Evolutionary conservation across 2,888 invertebrate species (phyloP), one percentile per base, ranked within the genome.

Genomic region (Leucophora obtusa): DNA sequence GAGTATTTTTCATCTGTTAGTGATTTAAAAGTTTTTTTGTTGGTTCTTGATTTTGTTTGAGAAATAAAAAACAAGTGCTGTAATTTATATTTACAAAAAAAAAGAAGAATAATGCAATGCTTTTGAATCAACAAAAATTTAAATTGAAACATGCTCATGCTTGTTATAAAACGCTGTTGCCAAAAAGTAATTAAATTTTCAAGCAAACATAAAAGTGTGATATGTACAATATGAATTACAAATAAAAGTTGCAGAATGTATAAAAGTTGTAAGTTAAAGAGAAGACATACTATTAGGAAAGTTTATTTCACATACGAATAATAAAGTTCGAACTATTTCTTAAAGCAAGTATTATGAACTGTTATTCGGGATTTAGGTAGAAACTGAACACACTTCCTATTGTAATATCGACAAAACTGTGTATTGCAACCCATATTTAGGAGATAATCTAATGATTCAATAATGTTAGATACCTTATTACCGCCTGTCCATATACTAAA

Each of bases 141-240:
- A 18, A 38, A 18, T 59, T 38, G 7, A 38, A 35, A 54, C 62
- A 62, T 60, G 62, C 69, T 35, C 69, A 62, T 60, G 62, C 56
- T 7, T 15, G 35, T 38, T 62, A 47, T 2, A 50, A 21, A 17
- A 58, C 35, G 63, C 24, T 17, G 28, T 9, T 56, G n/a, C 33
- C 17, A n/a, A 8, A 33, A 58, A 33, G n/a, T 15, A 15, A 15
- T 14, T n/a, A 58, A 58, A 9, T 28, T 24, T 24, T 24, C 28
- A 28, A 10, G 7, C 2, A 33, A 38, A 14, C 11, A 2, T 7
- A 59, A 47, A 47, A 47, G 43, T 47, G 14, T 47, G 6, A 47
- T 14, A 14, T 47, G 43, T n/a, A 47, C 11, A 47, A 47, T n/a
- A 47, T n/a, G 11, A 47, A 47, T 47, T n/a, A 47, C 43, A 14